phyloP scores from a whole-genome alignment of 37 sponge, comb jelly and placozoan genomes.

The Chondrilla cf. caribensis region DNA sequence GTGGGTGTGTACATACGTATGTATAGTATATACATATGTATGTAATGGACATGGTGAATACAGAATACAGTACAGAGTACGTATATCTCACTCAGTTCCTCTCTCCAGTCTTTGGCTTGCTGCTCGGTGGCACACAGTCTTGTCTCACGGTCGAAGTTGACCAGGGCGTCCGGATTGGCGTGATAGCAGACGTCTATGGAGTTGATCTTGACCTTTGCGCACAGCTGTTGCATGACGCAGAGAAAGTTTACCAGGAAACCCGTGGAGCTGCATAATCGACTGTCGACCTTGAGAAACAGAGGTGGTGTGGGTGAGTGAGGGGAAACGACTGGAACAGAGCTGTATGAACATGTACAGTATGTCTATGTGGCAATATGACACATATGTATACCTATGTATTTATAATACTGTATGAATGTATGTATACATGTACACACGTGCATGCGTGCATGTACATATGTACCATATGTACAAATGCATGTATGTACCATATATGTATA shows the following conservation, averaged over 20 bases:
- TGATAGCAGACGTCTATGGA: conserved; percentile 64
- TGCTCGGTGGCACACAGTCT: conserved; percentile 36
- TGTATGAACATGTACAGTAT: not conserved
- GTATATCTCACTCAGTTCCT: conserved; percentile 13
- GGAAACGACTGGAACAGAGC: not conserved
- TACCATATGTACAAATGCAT: no score
- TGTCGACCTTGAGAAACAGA: conserved; percentile 36
- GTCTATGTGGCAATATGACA: no score
- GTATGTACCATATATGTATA: no score
- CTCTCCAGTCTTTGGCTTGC: conserved; percentile 32
- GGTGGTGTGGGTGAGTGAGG: not conserved
- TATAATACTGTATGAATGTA: no score
- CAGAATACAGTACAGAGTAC: no score
- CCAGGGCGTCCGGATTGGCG: conserved; percentile 11
- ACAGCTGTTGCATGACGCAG: conserved; percentile 68
- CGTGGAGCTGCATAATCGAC: conserved; percentile 33
- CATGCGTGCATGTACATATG: no score
- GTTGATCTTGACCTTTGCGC: conserved; percentile 59
- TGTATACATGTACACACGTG: no score
- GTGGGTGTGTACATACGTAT: no score
- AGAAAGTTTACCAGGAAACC: conserved; percentile 81
- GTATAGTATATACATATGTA: no score
- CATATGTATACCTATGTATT: no score
- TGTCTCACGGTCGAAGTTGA: conserved; percentile 46
- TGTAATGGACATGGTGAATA: not conserved